Base-by-base conservation (phyloP, 2,888 invertebrate species). In the Perdita meconis region DNA sequence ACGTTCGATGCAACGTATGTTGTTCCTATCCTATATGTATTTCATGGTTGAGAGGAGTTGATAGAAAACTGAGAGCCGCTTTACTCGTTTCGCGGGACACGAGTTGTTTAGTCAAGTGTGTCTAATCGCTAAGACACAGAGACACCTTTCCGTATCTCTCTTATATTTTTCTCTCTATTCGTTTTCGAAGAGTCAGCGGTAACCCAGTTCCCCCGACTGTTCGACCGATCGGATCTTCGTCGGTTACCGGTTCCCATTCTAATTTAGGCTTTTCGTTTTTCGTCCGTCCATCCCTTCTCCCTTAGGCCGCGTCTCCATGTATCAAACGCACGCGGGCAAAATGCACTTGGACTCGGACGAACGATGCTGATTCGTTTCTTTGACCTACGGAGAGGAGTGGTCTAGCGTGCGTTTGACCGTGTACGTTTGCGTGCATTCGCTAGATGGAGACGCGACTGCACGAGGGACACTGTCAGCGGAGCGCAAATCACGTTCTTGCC, bases 191-290 rank as follows among this genome's bases (percentile, higher is more conserved):
- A 40, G 0, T 1, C 19, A n/a, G 16, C 16, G 10, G 36, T 68
- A 75, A 80, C 63, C 68, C 38, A 72, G 53, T 72, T 76, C 42
- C 2, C 1, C 16, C 22, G 38, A 50, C 30, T 34, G 19, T 36
- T 36, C 12, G 1, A 30, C 53, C 36, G 24, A 65, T 64, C 38
- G 26, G 68, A 72, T 72, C 63, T 44, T n/a, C 36, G n/a, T 42
- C 26, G n/a, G 50, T 66, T 76, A 80, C 80, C 80, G 80, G 81
- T 81, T 80, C 76, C n/a, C 64, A 42, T 80, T 81, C 73, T 63
- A 64, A 76, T 80, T n/a, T 69, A 50, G 63, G 67, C 44, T 67
- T 64, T 38, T 72, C 67, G 59, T 69, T 68, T 40, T 40, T 51
- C 60, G 22, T 22, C 10, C 51, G n/a, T 1, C 30, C 59, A 56